phyloP scores from a whole-genome alignment of 2,797 vertebrate genomes.

The Triplophysa yarkandensis region DNA sequence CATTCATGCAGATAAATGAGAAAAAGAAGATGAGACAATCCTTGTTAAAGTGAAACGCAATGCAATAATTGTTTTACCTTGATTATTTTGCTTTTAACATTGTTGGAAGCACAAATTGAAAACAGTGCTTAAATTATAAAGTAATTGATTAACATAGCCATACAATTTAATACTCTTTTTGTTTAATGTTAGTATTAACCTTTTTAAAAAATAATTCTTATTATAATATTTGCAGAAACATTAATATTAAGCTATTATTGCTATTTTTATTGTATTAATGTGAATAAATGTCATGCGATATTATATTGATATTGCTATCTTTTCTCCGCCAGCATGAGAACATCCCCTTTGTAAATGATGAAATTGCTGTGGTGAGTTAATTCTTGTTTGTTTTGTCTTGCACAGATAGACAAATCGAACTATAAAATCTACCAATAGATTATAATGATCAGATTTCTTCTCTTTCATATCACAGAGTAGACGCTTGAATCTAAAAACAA shows the following conservation, averaged over 20 bases:
- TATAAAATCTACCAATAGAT: not conserved
- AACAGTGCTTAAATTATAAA: too few species aligned
- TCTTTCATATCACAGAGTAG: not conserved
- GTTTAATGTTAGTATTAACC: too few species aligned
- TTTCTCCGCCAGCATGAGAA: slow-evolving; percentile 85
- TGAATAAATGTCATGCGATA: not conserved
- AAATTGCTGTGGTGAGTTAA: slow-evolving; percentile 85
- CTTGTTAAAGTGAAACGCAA: too few species aligned
- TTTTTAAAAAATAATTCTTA: too few species aligned
- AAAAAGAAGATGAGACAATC: too few species aligned
- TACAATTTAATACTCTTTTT: too few species aligned
- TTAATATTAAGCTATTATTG: not conserved
- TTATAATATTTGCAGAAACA: not conserved
- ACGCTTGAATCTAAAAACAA: not conserved
- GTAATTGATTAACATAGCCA: too few species aligned
- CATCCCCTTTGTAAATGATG: slow-evolving; percentile 87
- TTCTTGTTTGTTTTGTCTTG: slow-evolving; percentile 11
- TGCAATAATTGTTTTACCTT: too few species aligned
- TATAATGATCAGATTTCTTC: not conserved
- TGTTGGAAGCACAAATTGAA: too few species aligned
- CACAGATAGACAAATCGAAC: not conserved
- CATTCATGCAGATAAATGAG: too few species aligned
- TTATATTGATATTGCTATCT: slow-evolving; percentile 29
- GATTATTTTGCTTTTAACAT: too few species aligned
- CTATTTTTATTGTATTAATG: not conserved